A percentile compares a stretch with the other conserved stretches of the same genome.
Evolutionary conservation across 64 coral and sea anemone genomes (phyloP).

Genomic region (Porites australiensis): DNA sequence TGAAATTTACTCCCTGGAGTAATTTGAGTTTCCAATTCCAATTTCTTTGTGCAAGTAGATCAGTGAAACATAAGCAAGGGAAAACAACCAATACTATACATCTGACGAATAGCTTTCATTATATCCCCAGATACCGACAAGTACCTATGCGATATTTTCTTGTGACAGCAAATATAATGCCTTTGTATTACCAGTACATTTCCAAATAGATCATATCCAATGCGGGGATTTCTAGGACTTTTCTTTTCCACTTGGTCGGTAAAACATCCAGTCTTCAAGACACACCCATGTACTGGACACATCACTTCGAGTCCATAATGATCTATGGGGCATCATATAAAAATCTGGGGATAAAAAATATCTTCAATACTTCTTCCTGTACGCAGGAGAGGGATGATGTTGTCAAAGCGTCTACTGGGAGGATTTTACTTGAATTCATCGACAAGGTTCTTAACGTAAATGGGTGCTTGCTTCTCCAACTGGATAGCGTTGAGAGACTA

Average conservation of each 20-base stretch:
- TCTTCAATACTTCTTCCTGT: too few relatives aligned
- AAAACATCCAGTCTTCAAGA: not conserved
- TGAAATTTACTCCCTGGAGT: conserved; percentile 29
- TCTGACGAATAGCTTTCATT: conserved; percentile 15
- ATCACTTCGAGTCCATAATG: not conserved
- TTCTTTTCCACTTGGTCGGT: not conserved
- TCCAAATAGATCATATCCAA: conserved; percentile 41
- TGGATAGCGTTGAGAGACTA: too few relatives aligned
- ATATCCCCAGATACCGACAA: conserved; percentile 36
- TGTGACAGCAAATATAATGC: not conserved
- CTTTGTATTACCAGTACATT: conserved; percentile 40
- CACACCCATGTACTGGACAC: not conserved
- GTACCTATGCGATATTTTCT: conserved; percentile 37
- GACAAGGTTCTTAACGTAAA: too few relatives aligned
- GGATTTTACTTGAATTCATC: too few relatives aligned
- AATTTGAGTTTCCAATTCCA: conserved; percentile 14
- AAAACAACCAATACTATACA: not conserved
- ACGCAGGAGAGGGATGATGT: too few relatives aligned
- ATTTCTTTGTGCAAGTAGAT: conserved; percentile 44
- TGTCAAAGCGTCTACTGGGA: too few relatives aligned
- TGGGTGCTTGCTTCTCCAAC: too few relatives aligned
- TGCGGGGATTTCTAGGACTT: conserved; percentile 33
- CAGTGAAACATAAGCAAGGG: conserved; percentile 44
- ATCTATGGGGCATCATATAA: not conserved
- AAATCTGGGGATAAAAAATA: not conserved